phyloP scores from a whole-genome alignment of 2,888 invertebrate species.

The Drosophila prolongata region DNA sequence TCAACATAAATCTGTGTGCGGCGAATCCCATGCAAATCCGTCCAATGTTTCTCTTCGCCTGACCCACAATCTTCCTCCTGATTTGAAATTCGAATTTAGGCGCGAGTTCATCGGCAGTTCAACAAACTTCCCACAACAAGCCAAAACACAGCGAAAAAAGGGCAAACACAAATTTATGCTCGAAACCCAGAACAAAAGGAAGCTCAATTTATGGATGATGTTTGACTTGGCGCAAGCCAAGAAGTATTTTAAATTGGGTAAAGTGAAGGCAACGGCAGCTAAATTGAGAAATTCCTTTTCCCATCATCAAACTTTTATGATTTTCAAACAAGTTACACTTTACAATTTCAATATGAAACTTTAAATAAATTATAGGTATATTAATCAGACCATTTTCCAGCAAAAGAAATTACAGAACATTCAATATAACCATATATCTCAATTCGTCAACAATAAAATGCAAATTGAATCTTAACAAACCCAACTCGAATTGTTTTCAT shows the following conservation, averaged over 20 bases:
- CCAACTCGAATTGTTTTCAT: no score
- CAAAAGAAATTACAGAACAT: no score
- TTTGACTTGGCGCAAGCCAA: conserved; percentile 12
- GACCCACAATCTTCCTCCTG: conserved; percentile 57
- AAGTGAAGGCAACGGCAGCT: neutral
- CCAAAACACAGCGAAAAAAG: conserved; percentile 17
- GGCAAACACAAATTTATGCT: conserved; percentile 57
- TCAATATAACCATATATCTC: no score
- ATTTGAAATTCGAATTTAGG: conserved; percentile 68
- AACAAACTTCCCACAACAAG: conserved; percentile 51
- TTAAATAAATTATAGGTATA: no score
- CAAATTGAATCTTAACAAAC: no score
- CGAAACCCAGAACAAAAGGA: conserved; percentile 26
- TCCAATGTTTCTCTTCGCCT: conserved; percentile 36
- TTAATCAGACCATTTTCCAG: no score
- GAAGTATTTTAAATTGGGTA: neutral
- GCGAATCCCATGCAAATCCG: conserved; percentile 44
- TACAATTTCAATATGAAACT: neutral
- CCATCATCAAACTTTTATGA: conserved; percentile 2
- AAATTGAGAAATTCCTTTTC: neutral
- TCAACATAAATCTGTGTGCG: conserved; percentile 44
- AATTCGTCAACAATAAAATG: no score
- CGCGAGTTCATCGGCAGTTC: conserved; percentile 52
- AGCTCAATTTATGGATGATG: conserved; percentile 38
- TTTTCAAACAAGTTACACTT: neutral